phyloP scores from a whole-genome alignment of 2,113 vertebrate species.

The Zapornia atra region DNA sequence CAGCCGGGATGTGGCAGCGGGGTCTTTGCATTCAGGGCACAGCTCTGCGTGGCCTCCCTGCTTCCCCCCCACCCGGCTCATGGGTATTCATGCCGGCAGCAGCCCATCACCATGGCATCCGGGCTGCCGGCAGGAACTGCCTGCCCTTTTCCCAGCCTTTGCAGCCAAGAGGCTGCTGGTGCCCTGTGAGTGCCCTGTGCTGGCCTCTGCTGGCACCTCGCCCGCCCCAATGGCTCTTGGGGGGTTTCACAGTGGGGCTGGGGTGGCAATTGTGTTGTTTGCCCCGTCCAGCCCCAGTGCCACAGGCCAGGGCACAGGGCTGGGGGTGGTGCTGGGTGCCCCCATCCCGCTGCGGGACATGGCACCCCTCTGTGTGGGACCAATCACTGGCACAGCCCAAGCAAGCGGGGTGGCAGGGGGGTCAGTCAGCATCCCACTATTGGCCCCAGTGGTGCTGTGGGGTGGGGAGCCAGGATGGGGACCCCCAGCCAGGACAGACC shows the following conservation, averaged over 20 bases:
- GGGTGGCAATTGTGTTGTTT: rapidly evolving
- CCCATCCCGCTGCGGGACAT: rapidly evolving
- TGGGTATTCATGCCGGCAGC: constrained; percentile 57
- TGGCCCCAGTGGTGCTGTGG: rapidly evolving
- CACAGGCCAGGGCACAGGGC: rapidly evolving
- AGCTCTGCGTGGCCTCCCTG: not conserved
- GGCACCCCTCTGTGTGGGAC: not conserved
- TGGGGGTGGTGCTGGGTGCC: not conserved
- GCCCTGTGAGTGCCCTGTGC: not conserved
- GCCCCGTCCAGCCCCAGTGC: rapidly evolving
- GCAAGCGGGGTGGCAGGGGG: not conserved
- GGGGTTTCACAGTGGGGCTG: not conserved
- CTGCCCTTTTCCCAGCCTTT: constrained; percentile 69
- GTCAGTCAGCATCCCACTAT: not conserved
- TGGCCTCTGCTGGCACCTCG: not conserved
- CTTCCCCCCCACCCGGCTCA: constrained; percentile 15
- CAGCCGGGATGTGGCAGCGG: not conserved
- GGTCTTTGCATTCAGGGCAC: constrained; percentile 56
- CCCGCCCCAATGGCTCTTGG: rapidly evolving
- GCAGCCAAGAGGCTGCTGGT: constrained; percentile 33
- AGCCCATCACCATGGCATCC: constrained; percentile 67
- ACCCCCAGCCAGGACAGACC: rapidly evolving
- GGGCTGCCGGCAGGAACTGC: constrained; percentile 45
- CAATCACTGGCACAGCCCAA: rapidly evolving
- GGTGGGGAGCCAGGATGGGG: not conserved